Evolutionary conservation across 2,113 vertebrate species (phyloP), one percentile per base, ranked within the genome.

Genomic region (Chauna torquata): DNA sequence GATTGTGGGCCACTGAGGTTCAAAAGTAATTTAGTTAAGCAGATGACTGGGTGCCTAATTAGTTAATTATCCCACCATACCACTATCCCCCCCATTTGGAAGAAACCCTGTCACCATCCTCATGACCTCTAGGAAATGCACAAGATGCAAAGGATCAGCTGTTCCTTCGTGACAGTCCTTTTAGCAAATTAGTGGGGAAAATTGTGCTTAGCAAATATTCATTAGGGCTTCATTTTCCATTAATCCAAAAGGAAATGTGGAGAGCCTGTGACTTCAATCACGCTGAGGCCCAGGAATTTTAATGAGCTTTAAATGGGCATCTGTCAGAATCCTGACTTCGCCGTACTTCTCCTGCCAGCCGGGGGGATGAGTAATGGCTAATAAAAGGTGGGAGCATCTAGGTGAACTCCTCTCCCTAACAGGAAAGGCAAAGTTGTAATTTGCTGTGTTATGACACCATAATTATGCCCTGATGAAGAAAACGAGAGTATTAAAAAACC

Each of bases 261-360:
- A 92, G 88, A 93, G 96, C 86, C 95, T 95, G 93, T 97, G 95
- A 97, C 95, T 97, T 97, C 96, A 95, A 96, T 97, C 96, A 98
- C 30, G 77, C 97, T 96, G 95, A 97, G 96, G 94, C 96, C 92
- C 94, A 96, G 93, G 96, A 97, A 98, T 98, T 98, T 98, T 97
- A 98, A 98, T 98, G 97, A 97, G 96, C 94, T 98, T 97, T 97
- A 98, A 98, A 98, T 98, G 97, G 97, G 97, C 96, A 97, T 97
- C 97, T 98, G 98, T 98, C 98, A 97, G 95, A 95, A 95, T 95
- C 79, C 95, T 95, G 97, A 98, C 94, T 97, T 95, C 4, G 25
- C 91, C 44, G 86, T 97, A 97, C 96, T 96, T 96, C 76, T 94
- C 93, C 94, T 97, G 94, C 96, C 97, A 98, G 97, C 88, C 82